phyloP scores from a whole-genome alignment of 2,797 vertebrate genomes.

The Dallia pectoralis region DNA sequence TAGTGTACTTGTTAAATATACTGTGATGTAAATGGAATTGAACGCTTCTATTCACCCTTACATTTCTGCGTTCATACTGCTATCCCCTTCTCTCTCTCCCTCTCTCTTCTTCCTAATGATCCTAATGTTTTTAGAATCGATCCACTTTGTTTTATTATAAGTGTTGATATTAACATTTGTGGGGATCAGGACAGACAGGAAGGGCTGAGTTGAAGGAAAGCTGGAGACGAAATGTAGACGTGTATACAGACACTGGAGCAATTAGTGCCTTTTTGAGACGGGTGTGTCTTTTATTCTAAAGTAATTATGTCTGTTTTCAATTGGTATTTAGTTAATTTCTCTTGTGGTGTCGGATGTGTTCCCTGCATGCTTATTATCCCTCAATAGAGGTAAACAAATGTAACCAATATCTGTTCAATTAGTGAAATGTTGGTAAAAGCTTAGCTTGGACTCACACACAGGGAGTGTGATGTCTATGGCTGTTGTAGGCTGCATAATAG shows the following conservation, averaged over 20 bases:
- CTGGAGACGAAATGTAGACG: not conserved
- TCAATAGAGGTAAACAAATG: too few relatives aligned
- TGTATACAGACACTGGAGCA: too few relatives aligned
- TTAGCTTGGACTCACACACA: not conserved
- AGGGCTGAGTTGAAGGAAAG: not conserved
- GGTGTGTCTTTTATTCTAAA: too few relatives aligned
- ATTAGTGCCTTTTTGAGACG: too few relatives aligned
- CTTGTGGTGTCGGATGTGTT: too few relatives aligned
- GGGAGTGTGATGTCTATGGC: conserved; percentile 10
- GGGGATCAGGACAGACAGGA: not conserved
- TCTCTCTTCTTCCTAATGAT: not conserved
- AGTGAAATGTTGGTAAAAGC: too few relatives aligned
- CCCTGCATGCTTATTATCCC: too few relatives aligned
- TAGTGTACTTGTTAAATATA: too few relatives aligned
- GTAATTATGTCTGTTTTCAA: too few relatives aligned
- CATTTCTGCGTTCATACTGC: not conserved
- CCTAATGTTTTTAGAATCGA: not conserved
- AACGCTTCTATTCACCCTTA: not conserved
- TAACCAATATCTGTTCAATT: too few relatives aligned
- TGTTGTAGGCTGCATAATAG: conserved; percentile 15
- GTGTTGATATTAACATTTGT: not conserved
- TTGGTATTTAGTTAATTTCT: too few relatives aligned
- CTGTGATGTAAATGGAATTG: too few relatives aligned
- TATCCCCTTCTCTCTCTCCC: not conserved
- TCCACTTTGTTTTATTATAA: not conserved